Conservation (phyloP, 1,140 invertebrate genomes). For the Paraescarpia echinospica region DNA sequence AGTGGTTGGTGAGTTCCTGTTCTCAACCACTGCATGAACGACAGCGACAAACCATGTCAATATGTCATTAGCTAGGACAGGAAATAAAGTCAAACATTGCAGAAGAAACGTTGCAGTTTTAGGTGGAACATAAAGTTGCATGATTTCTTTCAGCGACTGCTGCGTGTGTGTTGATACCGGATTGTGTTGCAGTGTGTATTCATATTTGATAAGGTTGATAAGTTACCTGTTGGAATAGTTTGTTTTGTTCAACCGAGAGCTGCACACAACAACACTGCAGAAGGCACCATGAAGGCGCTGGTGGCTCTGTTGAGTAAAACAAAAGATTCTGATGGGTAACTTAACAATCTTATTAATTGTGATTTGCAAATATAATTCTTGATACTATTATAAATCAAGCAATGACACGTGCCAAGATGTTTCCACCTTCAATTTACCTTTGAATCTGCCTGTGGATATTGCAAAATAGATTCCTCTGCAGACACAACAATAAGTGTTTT, state of each 20-base stretch:
- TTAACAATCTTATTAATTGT: no score
- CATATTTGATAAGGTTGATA: constrained; percentile 56
- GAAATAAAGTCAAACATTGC: background rate
- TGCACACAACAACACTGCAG: no score
- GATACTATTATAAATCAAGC: background rate
- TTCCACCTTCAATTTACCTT: background rate
- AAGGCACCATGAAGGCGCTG: no score
- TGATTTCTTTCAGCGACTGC: constrained; percentile 56
- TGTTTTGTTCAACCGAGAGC: background rate
- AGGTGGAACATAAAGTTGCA: background rate
- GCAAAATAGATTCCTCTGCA: background rate
- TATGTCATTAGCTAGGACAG: background rate
- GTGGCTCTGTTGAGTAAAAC: no score
- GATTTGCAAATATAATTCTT: no score
- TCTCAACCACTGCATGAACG: background rate
- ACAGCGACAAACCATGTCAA: background rate
- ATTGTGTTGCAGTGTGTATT: constrained; percentile 69
- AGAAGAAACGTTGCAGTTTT: background rate
- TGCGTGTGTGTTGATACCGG: no score
- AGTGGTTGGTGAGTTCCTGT: constrained; percentile 51
- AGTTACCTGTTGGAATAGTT: background rate
- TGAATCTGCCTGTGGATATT: background rate
- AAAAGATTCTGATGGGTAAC: no score
- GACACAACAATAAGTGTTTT: background rate
- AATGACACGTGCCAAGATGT: background rate